Base-by-base conservation (phyloP, 2,888 invertebrate genomes). In the Onchidella celtica region DNA sequence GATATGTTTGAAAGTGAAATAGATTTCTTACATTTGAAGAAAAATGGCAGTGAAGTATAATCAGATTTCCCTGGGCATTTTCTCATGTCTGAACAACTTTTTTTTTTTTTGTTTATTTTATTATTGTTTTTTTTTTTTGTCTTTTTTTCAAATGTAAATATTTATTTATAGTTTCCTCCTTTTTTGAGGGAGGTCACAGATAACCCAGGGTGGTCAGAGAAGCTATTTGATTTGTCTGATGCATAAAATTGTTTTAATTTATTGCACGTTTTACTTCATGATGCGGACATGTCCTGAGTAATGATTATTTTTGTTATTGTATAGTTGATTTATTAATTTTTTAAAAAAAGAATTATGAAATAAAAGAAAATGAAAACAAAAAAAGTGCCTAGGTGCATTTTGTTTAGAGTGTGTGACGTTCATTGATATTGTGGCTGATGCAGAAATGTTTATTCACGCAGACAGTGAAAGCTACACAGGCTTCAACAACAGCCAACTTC, bases 241-340 rank as follows among this genome's bases (percentile, higher is more conserved):
- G 63, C 57, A 77, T 55, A 77, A 77, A 47, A 66, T 40, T 65
- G 29, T 66, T 76, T 65, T 77, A 77, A 77, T 68, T 77, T 77
- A 68, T 77, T 77, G 68, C 68, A 77, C 68, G n/a, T 75, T 63
- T 47, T 68, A 77, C 40, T 36, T 57, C 57, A 24, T 69, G 69
- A 36, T 78, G 29, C 40, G 17, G 32, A 40, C 36, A 59, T 38
- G 69, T 36, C n/a, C 27, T 57, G 21, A 65, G 78, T 66, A 34
- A 55, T 75, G 47, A 65, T 47, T 47, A 59, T 69, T 69, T 69
- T 69, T 78, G 68, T 69, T 78, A 69, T 40, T 78, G 68, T 78
- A 69, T 78, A 78, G 78, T 38, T 59, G 68, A 69, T 69, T 66
- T 38, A 57, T n/a, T 29, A 27, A 34, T 66, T 73, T 73, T 61